Conservation (phyloP, 2,797 vertebrate genomes). For the Coluber constrictor region DNA sequence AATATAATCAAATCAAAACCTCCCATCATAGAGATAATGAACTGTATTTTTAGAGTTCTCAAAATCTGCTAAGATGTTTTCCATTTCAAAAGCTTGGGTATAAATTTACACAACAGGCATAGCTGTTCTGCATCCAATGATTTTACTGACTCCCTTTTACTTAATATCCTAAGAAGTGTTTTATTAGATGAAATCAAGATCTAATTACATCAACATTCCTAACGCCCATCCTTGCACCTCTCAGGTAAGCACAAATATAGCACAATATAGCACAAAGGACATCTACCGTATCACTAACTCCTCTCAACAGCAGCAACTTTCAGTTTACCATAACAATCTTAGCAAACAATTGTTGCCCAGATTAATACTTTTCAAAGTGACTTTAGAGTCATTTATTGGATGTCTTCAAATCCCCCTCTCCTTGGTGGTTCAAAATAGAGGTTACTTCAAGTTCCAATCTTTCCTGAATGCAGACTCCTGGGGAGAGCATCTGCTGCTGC, state of each 20-base stretch:
- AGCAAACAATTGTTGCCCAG: not conserved
- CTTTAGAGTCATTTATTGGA: not conserved
- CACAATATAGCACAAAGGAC: not conserved
- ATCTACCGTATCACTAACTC: not conserved
- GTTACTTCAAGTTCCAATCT: not conserved
- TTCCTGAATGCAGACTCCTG: conserved; percentile 33
- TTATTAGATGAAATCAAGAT: not conserved
- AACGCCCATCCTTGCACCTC: not conserved
- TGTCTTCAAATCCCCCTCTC: not conserved
- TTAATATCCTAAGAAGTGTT: not conserved
- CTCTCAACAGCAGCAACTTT: accelerated
- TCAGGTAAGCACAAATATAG: not conserved
- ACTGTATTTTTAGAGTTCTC: not conserved
- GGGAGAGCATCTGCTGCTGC: conserved; percentile 57
- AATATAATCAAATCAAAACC: not conserved
- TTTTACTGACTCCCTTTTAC: not conserved
- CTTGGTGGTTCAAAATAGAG: conserved; percentile 13
- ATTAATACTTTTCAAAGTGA: not conserved
- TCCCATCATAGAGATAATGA: not conserved
- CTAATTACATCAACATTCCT: not conserved
- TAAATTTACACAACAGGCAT: not conserved
- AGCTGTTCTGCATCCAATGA: not conserved
- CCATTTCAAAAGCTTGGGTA: not conserved
- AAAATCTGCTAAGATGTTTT: not conserved
- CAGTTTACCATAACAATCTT: not conserved